These are phyloP conservation scores for Halcyon badia DNA, from an alignment of 2,797 vertebrate species.

Conservation along the genomic window DNA sequence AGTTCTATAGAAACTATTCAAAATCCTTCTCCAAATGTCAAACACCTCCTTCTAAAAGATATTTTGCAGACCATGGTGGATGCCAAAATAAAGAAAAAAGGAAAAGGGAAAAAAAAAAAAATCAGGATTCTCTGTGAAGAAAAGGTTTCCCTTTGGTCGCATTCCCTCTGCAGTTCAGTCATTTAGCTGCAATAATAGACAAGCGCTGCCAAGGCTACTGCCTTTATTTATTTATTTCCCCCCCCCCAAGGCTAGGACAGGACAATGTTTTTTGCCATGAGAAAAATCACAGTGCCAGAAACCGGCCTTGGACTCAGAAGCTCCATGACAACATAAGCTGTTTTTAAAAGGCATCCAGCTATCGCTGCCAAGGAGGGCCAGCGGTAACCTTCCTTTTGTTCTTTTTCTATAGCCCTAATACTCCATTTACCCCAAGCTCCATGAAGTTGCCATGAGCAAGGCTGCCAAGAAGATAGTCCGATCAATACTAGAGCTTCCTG, in stretches of 20 bases:
- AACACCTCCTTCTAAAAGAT: not conserved
- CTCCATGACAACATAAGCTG: constrained; percentile 62
- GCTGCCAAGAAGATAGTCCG: not conserved
- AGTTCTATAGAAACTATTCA: not conserved
- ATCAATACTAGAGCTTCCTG: not conserved
- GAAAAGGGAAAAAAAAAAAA: no score
- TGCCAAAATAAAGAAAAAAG: not conserved
- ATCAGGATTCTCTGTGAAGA: not conserved
- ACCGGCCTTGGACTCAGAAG: constrained; percentile 25
- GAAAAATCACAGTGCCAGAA: constrained; percentile 25
- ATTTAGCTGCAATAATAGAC: constrained; percentile 5
- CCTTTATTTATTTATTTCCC: constrained; percentile 11
- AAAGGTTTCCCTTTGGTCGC: constrained; percentile 8
- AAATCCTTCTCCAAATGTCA: not conserved
- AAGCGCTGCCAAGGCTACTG: constrained; percentile 54
- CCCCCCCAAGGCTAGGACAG: constrained; percentile 14
- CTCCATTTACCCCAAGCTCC: not conserved
- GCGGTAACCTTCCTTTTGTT: constrained; percentile 27
- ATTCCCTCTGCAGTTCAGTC: not conserved
- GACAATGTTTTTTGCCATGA: not conserved
- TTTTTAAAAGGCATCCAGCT: constrained; percentile 48
- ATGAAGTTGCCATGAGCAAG: not conserved
- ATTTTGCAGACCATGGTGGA: not conserved
- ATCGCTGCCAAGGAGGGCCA: not conserved
- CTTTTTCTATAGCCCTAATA: not conserved